Conservation (phyloP, 1,140 invertebrate species). For the Maniola jurtina region DNA sequence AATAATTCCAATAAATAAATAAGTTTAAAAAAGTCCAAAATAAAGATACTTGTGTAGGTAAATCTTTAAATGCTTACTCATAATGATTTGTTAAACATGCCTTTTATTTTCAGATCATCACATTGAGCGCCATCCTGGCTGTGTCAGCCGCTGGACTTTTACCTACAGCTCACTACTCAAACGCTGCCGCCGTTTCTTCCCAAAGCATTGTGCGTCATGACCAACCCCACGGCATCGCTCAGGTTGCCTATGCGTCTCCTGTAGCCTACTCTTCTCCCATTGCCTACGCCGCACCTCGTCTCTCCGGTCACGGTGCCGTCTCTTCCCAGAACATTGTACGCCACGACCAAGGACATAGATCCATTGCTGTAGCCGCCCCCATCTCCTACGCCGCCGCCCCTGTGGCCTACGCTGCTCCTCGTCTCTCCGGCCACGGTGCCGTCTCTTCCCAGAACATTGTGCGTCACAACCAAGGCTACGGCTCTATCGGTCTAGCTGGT, state of each 20-base stretch:
- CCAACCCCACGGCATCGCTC: conserved; percentile 59
- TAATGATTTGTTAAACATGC: conserved; percentile 17
- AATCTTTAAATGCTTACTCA: too few species aligned
- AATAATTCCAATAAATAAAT: neutral
- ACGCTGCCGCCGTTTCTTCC: conserved; percentile 47
- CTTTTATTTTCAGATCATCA: conserved; percentile 42
- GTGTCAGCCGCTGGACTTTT: conserved; percentile 55
- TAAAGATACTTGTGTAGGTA: too few species aligned
- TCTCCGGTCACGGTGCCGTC: neutral
- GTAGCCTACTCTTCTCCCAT: conserved; percentile 2
- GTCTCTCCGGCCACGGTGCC: too few species aligned
- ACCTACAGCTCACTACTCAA: conserved; percentile 45
- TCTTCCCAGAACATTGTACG: conserved; percentile 3
- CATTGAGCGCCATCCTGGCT: conserved; percentile 54
- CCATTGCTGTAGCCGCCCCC: too few species aligned
- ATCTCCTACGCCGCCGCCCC: too few species aligned
- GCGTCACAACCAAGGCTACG: conserved; percentile 2
- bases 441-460: conserved; percentile 3
- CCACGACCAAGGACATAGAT: too few species aligned
- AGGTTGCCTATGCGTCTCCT: conserved; percentile 12
- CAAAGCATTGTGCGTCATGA: conserved; percentile 57
- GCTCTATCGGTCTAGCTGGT: conserved; percentile 23
- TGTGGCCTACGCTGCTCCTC: too few species aligned
- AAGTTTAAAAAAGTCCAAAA: too few species aligned
- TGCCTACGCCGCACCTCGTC: neutral